These are phyloP conservation scores for Stenodera caucasica DNA, from an alignment of 2,888 invertebrate species.

Conservation along the genomic window DNA sequence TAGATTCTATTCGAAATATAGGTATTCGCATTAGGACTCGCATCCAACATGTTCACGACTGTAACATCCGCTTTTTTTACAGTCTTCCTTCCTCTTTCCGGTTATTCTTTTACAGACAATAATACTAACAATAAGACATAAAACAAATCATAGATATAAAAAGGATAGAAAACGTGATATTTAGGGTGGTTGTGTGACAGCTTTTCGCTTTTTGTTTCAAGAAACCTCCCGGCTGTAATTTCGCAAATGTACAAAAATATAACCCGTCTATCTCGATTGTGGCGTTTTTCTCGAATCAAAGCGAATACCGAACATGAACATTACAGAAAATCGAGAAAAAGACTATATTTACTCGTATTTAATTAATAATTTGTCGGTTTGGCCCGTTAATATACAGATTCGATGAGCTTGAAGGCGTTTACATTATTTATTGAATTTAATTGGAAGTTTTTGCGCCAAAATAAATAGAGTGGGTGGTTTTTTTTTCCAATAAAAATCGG, in stretches of 20 bases:
- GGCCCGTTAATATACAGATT: neutral
- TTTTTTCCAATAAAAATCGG: neutral
- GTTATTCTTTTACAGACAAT: neutral
- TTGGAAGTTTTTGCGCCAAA: neutral
- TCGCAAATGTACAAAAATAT: neutral
- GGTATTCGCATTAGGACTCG: too few species aligned
- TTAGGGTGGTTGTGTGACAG: neutral
- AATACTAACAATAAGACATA: conserved; percentile 4
- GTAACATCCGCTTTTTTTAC: neutral
- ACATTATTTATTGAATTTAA: neutral
- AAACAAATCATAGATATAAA: conserved; percentile 3
- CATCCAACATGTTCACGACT: too few species aligned
- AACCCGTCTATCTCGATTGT: neutral
- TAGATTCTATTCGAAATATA: too few species aligned
- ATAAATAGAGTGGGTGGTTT: too few species aligned
- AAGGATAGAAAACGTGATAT: neutral
- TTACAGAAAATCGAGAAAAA: neutral
- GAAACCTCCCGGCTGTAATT: neutral
- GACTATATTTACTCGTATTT: neutral
- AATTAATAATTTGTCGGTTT: neutral
- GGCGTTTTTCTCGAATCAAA: neutral
- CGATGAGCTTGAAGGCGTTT: neutral
- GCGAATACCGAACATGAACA: too few species aligned
- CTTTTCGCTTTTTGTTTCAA: neutral
- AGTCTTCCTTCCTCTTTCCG: neutral